Percentiles rank a stretch among this genome's conserved stretches.
phyloP scores from a whole-genome alignment of 2,113 vertebrate genomes.

The Notarius lentiginosus region DNA sequence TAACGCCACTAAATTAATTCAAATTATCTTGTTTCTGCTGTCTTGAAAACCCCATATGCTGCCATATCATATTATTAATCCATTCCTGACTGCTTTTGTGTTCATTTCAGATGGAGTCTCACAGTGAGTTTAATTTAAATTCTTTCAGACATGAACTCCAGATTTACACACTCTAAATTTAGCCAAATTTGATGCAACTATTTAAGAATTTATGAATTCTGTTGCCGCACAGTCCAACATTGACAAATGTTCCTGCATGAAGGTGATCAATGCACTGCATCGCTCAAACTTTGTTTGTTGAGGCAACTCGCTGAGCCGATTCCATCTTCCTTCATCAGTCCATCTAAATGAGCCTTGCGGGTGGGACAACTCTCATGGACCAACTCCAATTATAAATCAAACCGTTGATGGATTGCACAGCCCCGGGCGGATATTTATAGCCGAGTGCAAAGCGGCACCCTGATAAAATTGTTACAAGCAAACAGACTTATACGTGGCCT shows the following conservation, averaged over 20 bases:
- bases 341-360: slow-evolving; percentile 48
- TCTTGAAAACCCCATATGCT: not conserved
- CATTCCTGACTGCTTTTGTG: not conserved
- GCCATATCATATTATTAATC: not conserved
- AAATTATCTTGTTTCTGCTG: not conserved
- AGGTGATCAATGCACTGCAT: slow-evolving; percentile 33
- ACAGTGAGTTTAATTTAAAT: not conserved
- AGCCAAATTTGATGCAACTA: not conserved
- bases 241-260: slow-evolving; percentile 27
- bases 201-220: slow-evolving; percentile 20
- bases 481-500: slow-evolving; percentile 64
- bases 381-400: slow-evolving; percentile 56
- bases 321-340: slow-evolving; percentile 57
- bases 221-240: not conserved
- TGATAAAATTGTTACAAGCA: slow-evolving; percentile 68
- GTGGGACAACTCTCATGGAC: slow-evolving; percentile 33
- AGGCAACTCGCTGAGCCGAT: slow-evolving; percentile 38
- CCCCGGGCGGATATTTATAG: slow-evolving; percentile 49
- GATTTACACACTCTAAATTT: not conserved
- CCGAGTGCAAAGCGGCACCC: slow-evolving; percentile 51
- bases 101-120: not conserved
- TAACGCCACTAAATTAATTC: not conserved
- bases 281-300: slow-evolving; percentile 20
- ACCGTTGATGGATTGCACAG: slow-evolving; percentile 59
- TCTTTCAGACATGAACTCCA: not conserved